These are phyloP conservation scores for Rhipidura dahli DNA, from an alignment of 2,113 vertebrate genomes.

Conservation along the genomic window DNA sequence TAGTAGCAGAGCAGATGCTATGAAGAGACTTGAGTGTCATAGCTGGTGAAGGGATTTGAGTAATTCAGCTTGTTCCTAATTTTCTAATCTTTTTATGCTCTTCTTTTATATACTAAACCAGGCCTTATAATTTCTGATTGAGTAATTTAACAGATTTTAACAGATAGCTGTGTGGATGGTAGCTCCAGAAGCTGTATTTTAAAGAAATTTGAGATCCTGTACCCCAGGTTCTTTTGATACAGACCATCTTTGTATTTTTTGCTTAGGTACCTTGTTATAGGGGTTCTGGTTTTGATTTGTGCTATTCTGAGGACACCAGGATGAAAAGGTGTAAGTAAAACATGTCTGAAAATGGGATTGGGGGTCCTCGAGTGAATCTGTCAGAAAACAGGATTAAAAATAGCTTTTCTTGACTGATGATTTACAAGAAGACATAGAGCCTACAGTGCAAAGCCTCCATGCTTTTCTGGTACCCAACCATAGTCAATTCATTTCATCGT, in stretches of 20 bases:
- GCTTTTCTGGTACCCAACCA: not conserved
- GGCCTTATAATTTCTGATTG: not conserved
- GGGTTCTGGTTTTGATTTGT: not conserved
- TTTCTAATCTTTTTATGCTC: not conserved
- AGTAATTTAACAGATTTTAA: not conserved
- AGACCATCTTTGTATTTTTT: not conserved
- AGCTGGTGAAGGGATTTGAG: not conserved
- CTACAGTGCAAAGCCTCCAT: not conserved
- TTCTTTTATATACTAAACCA: not conserved
- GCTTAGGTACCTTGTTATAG: not conserved
- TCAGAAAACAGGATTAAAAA: not conserved
- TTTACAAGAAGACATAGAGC: not conserved
- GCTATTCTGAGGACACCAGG: not conserved
- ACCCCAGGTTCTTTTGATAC: not conserved
- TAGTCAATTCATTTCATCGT: rapidly evolving
- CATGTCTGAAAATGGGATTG: not conserved
- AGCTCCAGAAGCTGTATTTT: not conserved
- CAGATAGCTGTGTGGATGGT: not conserved
- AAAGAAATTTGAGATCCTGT: not conserved
- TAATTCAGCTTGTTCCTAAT: not conserved
- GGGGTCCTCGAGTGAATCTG: not conserved
- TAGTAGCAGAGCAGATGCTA: not conserved
- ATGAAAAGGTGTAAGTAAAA: not conserved
- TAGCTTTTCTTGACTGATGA: not conserved
- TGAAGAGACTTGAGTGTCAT: not conserved